A percentile compares a stretch with the other conserved stretches of the same genome.
Conservation (phyloP, 2,888 invertebrate genomes). For the Palloptera scutellata region DNA sequence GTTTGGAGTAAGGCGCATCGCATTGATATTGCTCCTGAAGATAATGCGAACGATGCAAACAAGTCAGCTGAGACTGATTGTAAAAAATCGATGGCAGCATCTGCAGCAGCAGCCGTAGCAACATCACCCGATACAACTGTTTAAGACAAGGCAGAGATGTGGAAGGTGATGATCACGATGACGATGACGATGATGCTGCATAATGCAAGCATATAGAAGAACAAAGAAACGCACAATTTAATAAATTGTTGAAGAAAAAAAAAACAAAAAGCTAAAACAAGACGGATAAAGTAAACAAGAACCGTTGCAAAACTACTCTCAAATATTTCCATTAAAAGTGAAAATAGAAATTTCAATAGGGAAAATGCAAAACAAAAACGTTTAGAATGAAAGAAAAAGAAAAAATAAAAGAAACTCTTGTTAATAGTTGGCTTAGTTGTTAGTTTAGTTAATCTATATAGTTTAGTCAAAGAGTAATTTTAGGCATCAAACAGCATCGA, state of each 20-base stretch:
- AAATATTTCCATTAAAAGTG: slow-evolving; percentile 15
- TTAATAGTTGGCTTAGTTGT: slow-evolving; percentile 33
- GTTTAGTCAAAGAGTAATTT: slow-evolving; percentile 25
- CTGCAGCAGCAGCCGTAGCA: slow-evolving; percentile 43
- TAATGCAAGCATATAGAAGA: not conserved
- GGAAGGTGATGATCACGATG: not conserved
- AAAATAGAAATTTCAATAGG: not conserved
- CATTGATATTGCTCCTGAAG: slow-evolving; percentile 73
- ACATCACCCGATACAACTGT: slow-evolving; percentile 57
- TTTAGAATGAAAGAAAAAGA: slow-evolving; percentile 6
- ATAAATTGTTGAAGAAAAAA: slow-evolving; percentile 21
- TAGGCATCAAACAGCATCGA: slow-evolving; percentile 3
- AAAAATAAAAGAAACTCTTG: slow-evolving; percentile 21
- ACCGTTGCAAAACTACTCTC: not conserved
- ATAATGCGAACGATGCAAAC: slow-evolving; percentile 50
- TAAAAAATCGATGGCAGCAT: slow-evolving; percentile 51
- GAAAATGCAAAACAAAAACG: not conserved
- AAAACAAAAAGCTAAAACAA: slow-evolving; percentile 17
- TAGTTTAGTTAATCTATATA: slow-evolving; percentile 33
- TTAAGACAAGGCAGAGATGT: slow-evolving; percentile 37
- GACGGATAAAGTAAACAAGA: slow-evolving; percentile 4
- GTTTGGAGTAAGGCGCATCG: slow-evolving; percentile 90
- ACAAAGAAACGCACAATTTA: slow-evolving; percentile 9
- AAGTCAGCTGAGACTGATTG: slow-evolving; percentile 51
- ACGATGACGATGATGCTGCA: slow-evolving; percentile 13